Evolutionary conservation across 2,888 invertebrate genomes (phyloP), one percentile per base, ranked within the genome.

Genomic region (Acronicta leporina): DNA sequence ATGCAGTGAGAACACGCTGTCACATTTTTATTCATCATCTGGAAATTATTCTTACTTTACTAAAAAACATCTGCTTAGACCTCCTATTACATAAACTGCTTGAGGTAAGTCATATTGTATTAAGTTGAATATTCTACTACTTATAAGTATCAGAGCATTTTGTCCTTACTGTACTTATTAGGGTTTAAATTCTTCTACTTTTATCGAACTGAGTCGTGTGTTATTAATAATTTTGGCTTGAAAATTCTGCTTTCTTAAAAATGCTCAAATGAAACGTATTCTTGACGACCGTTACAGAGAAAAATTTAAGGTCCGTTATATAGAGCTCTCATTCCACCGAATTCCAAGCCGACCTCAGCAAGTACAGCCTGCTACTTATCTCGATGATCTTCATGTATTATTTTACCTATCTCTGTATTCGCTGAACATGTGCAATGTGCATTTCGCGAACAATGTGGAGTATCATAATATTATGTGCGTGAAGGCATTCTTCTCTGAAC

Each of bases 401-500:
- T 33, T 30, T 33, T 33, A 33, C 33, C 11, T 33, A 66, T 63
- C 67, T 73, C 80, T 80, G 78, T 81, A 55, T 63, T 67, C 64
- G 46, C 45, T 60, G 53, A 50, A 82, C 86, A 85, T 83, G 81
- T 83, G 80, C 73, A 74, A 85, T 82, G 81, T 83, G 80, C 73
- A 74, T 83, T 80, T 81, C 68, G 74, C 75, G 62, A 75, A 91
- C 88, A 90, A 90, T 87, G 83, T 78, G 65, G 80, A 81, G 86
- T 88, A 86, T 88, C 86, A 85, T 82, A 81, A 80, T 79, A 75
- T 79, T 79, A 75, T 79, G 67, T 68, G 84, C 83, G 79, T 82
- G 81, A 75, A 80, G 84, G 84, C 86, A 88, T 91, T 90, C 86
- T 90, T 87, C 80, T 85, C 75, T 85, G 85, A 83, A 88, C 80